A percentile compares a stretch with the other conserved stretches of the same genome.
phyloP scores from a whole-genome alignment of 2,113 vertebrate species.

The Macrotis lagotis region DNA sequence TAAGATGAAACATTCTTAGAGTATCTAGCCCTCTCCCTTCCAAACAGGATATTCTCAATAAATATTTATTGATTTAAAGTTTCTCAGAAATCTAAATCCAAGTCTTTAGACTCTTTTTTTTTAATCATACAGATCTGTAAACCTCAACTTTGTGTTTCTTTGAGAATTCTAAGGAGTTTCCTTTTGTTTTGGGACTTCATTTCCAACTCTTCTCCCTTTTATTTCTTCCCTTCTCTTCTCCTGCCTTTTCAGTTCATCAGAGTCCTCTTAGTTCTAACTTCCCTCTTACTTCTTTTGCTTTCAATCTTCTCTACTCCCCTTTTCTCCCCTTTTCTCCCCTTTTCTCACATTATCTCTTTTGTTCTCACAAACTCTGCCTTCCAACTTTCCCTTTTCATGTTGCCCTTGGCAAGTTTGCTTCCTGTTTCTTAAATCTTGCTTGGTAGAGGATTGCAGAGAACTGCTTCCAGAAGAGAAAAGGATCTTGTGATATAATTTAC shows the following conservation, averaged over 20 bases:
- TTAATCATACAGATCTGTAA: background rate
- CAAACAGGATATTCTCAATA: background rate
- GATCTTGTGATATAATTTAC: background rate
- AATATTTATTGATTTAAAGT: background rate
- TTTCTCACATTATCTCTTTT: background rate
- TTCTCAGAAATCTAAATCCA: background rate
- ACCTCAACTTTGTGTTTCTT: background rate
- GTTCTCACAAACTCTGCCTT: background rate
- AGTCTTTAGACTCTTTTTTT: background rate
- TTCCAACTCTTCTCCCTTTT: slow-evolving; percentile 28
- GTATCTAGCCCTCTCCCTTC: background rate
- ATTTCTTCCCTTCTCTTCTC: background rate
- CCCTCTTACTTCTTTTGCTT: background rate
- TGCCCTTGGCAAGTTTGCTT: background rate
- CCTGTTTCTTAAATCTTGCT: background rate
- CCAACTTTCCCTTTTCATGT: background rate
- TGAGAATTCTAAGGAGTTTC: background rate
- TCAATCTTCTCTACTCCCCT: background rate
- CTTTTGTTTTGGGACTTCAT: slow-evolving; percentile 40
- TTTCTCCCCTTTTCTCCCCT: background rate
- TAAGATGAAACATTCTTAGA: background rate
- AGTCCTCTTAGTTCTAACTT: background rate
- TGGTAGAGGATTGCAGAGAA: background rate
- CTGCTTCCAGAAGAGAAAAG: background rate
- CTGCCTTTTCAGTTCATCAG: background rate